Conservation (phyloP, 2,888 invertebrate species). For the Calliopum simillimum region DNA sequence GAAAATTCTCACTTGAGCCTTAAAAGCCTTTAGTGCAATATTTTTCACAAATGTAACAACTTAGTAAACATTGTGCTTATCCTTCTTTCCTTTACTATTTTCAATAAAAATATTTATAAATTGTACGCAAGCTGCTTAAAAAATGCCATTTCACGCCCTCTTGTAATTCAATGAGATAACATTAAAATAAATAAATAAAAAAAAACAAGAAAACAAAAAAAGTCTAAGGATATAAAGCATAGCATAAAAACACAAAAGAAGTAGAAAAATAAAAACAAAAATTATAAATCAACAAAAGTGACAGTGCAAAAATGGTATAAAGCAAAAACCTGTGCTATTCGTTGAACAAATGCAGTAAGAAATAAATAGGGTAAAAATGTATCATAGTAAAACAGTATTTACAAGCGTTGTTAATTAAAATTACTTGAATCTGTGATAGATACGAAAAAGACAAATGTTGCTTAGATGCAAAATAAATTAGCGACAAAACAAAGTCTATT, state of each 20-base stretch:
- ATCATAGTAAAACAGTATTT: too few species aligned
- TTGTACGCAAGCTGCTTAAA: neutral
- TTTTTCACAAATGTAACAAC: too few species aligned
- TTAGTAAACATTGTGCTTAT: too few species aligned
- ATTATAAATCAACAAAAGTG: neutral
- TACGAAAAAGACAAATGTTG: conserved; percentile 7
- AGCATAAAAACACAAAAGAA: neutral
- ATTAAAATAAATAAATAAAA: neutral
- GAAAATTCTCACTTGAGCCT: too few species aligned
- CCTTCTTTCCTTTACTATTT: too few species aligned
- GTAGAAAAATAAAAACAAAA: neutral
- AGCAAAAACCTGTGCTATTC: neutral
- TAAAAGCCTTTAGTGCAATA: too few species aligned
- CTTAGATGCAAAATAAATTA: conserved; percentile 9
- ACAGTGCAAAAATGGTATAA: conserved; percentile 14
- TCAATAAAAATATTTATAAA: too few species aligned
- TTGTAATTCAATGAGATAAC: neutral
- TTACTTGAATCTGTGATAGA: neutral
- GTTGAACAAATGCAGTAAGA: too few species aligned
- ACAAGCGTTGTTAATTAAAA: neutral
- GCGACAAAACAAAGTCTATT: neutral
- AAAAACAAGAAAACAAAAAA: neutral
- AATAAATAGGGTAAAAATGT: too few species aligned
- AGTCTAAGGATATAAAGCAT: neutral
- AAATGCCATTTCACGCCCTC: conserved; percentile 10